phyloP scores from a whole-genome alignment of 1,140 invertebrate genomes.

The Drosophila willistoni region DNA sequence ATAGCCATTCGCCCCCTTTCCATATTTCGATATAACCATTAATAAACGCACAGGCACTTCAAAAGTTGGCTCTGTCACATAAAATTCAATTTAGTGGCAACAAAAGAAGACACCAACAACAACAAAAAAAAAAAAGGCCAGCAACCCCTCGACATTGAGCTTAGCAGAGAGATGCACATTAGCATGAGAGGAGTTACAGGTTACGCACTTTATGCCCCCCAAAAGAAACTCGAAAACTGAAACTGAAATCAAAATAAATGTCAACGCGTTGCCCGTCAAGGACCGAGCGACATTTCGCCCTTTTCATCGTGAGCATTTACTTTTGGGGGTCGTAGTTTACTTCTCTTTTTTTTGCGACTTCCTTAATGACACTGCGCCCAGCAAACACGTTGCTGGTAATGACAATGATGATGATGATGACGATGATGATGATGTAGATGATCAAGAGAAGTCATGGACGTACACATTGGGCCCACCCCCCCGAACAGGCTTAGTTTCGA shows the following conservation, averaged over 20 bases:
- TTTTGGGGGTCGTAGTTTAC: slow-evolving; percentile 71
- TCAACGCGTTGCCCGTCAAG: slow-evolving; percentile 57
- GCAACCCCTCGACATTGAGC: slow-evolving; percentile 51
- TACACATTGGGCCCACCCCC: no score
- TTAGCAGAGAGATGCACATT: slow-evolving; percentile 70
- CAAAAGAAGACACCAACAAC: slow-evolving; percentile 27
- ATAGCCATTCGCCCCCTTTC: no score
- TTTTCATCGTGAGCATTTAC: not conserved
- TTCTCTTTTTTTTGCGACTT: slow-evolving; percentile 52
- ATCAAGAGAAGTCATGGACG: slow-evolving; percentile 38
- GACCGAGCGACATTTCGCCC: not conserved
- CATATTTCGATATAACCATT: slow-evolving; percentile 44
- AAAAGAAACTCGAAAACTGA: slow-evolving; percentile 51
- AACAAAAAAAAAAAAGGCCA: slow-evolving; percentile 40
- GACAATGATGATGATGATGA: slow-evolving; percentile 3
- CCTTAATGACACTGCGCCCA: slow-evolving; percentile 69
- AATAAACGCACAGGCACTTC: slow-evolving; percentile 72
- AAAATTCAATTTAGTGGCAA: slow-evolving; percentile 77
- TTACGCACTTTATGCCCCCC: slow-evolving; percentile 52
- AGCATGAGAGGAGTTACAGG: slow-evolving; percentile 59
- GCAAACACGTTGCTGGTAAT: slow-evolving; percentile 40
- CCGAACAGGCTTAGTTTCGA: no score
- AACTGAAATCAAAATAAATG: slow-evolving; percentile 80
- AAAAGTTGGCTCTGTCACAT: slow-evolving; percentile 74
- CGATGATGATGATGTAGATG: slow-evolving; percentile 41